Evolutionary conservation across 1,140 invertebrate genomes (phyloP).

Genomic region (Pogonomyrmex barbatus): DNA sequence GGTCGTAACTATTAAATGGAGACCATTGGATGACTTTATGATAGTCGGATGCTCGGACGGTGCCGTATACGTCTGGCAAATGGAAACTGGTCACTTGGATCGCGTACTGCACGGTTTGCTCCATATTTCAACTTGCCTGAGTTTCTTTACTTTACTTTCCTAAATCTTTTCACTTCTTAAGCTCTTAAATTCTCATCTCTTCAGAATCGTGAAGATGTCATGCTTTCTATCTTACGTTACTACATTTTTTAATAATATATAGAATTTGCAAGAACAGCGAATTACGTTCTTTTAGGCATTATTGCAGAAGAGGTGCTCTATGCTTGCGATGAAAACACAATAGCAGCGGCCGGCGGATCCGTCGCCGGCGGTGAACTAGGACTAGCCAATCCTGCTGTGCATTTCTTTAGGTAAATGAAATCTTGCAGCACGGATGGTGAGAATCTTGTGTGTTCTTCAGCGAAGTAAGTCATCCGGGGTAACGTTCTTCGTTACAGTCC

Average conservation of each 20-base stretch:
- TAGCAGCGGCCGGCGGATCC: slow-evolving; percentile 86
- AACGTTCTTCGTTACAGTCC: slow-evolving; percentile 41
- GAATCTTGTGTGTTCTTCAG: slow-evolving; percentile 47
- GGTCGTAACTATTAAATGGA: slow-evolving; percentile 98
- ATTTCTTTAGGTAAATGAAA: slow-evolving; percentile 92
- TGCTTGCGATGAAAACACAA: slow-evolving; percentile 96
- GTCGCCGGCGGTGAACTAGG: slow-evolving; percentile 90
- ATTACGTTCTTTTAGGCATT: slow-evolving; percentile 88
- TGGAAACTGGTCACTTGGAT: slow-evolving; percentile 99
- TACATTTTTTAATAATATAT: slow-evolving; percentile 37
- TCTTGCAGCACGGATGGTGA: slow-evolving; percentile 58
- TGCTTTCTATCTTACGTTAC: background rate
- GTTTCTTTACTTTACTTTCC: slow-evolving; percentile 1
- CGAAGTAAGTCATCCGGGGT: slow-evolving; percentile 1
- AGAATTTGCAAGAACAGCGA: slow-evolving; percentile 1
- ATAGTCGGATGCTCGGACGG: slow-evolving; percentile 99
- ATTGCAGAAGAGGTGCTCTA: slow-evolving; percentile 98
- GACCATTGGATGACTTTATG: slow-evolving; percentile 99
- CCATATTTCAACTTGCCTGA: background rate
- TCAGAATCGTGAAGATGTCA: background rate
- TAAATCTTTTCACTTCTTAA: background rate
- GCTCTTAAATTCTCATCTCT: background rate
- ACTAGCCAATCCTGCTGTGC: slow-evolving; percentile 96
- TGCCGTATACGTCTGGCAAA: slow-evolving; percentile 99
- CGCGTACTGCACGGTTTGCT: slow-evolving; percentile 94